Base-by-base conservation (phyloP, 2,888 invertebrate species). In the Cephus rjabovi region DNA sequence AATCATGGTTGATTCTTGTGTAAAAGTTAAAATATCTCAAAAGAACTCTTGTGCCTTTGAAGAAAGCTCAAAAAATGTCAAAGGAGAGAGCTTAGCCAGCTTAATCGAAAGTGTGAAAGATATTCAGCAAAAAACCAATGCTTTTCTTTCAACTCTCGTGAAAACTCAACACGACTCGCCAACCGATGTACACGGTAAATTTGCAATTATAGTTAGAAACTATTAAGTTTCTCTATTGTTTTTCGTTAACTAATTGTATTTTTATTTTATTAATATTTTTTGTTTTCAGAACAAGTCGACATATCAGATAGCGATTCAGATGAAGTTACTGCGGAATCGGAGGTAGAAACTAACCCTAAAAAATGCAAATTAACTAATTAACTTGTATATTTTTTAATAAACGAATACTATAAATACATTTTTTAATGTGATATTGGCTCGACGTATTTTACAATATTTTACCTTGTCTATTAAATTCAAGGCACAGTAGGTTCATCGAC, bases 121-220 rank as follows among this genome's bases (percentile, higher is more conserved):
- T 4, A 81, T 85, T 4, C 90, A 88, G 79, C 79, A 80, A 69
- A 84, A 79, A 79, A 85, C 88, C 73, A 91, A 91, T 80, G 83
- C 87, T 75, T 86, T 88, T 79, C 82, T 91, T 76, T 90, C 90
- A 12, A 81, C 78, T 34, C 82, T 90, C 31, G 83, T 90, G 40
- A 81, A 86, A 69, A 76, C 9, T 56, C 15, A 56, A 23, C 9
- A 23, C 23, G 9, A 56, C 9, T 2, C 56, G 23, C 9, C 23
- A 23, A 56, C 23, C 56, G 56, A 56, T 56, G 23, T 23, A 56
- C 9, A 56, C 23, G 56, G 56, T 56, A 56, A 56, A 56, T 23
- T 56, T 56, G 56, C 23, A 15, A 15, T 56, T 9, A 9, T 23
- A 56, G 23, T 56, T 56, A 23, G 1, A 56, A 56, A 56, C 6